These are phyloP conservation scores for Pseudopleuronectes americanus DNA, from an alignment of 2,797 vertebrate species.

Conservation along the genomic window DNA sequence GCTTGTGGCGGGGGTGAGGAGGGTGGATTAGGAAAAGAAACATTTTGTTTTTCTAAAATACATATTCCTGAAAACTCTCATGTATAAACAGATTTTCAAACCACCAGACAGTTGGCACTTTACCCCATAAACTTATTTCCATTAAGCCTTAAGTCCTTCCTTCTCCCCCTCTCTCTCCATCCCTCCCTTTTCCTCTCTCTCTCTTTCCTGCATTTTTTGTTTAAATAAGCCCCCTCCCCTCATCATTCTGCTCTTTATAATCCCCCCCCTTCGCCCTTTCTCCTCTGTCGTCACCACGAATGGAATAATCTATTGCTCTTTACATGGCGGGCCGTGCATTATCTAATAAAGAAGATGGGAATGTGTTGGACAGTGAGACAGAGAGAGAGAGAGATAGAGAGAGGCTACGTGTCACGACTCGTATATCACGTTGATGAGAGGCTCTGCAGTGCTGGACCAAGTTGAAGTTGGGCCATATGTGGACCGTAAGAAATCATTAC, in stretches of 20 bases:
- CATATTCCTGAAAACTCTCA: conserved; percentile 31
- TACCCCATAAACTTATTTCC: conserved; percentile 51
- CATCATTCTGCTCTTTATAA: conserved; percentile 69
- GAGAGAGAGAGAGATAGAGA: conserved; percentile 38
- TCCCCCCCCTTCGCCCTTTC: conserved; percentile 32
- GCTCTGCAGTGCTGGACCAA: conserved; percentile 59
- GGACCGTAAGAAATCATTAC: conserved; percentile 25
- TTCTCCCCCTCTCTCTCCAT: neutral
- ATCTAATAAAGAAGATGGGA: conserved; percentile 74
- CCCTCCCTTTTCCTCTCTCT: neutral
- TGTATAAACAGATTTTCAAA: conserved; percentile 48
- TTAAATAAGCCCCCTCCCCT: conserved; percentile 65
- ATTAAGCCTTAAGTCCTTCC: conserved; percentile 42
- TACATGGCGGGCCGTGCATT: conserved; percentile 67
- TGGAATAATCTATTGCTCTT: conserved; percentile 75
- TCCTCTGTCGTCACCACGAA: conserved; percentile 70
- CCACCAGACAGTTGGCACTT: conserved; percentile 47
- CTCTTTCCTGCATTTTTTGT: conserved; percentile 46
- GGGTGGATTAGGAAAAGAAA: conserved; percentile 43
- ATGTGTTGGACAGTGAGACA: conserved; percentile 57
- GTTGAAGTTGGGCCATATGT: conserved; percentile 53
- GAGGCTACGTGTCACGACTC: conserved; percentile 49
- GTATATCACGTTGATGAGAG: conserved; percentile 69
- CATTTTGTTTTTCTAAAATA: conserved; percentile 49
- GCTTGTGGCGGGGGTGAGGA: conserved; percentile 28